Percentiles rank a stretch among this genome's conserved stretches.
These are phyloP conservation scores for Gallinago stenura DNA, from an alignment of 2,797 vertebrate genomes.

Conservation along the genomic window DNA sequence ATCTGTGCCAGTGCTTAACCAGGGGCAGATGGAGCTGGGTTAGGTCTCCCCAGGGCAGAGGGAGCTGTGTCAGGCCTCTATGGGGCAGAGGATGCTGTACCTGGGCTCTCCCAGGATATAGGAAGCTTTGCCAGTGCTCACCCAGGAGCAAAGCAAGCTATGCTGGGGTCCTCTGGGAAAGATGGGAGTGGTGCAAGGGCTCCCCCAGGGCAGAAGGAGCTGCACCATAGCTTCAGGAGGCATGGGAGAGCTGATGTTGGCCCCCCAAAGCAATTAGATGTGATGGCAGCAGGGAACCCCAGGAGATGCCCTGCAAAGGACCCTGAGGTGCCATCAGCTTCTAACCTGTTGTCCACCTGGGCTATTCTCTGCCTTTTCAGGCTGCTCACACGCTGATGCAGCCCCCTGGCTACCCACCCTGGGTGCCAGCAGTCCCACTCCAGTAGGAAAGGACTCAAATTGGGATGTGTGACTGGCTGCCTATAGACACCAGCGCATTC, in stretches of 20 bases:
- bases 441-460: not conserved
- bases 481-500: rapidly evolving
- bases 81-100: not conserved
- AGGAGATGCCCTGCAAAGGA: not conserved
- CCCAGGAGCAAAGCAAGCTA: not conserved
- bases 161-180: not conserved
- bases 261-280: not conserved
- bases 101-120: not conserved
- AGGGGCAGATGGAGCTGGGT: not conserved
- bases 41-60: not conserved
- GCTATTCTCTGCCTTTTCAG: not conserved
- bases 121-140: not conserved
- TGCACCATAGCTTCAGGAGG: not conserved
- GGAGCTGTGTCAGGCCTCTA: not conserved
- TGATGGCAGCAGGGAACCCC: rapidly evolving
- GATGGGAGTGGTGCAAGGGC: not conserved
- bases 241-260: not conserved
- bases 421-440: not conserved
- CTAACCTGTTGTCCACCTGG: not conserved
- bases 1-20: not conserved
- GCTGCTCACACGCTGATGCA: rapidly evolving
- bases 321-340: not conserved
- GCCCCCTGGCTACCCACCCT: not conserved
- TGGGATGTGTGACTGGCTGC: not conserved
- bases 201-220: not conserved